A percentile compares a stretch with the other conserved stretches of the same genome.
phyloP scores from a whole-genome alignment of 2,888 invertebrate genomes.

The Oegoconia quadripuncta region DNA sequence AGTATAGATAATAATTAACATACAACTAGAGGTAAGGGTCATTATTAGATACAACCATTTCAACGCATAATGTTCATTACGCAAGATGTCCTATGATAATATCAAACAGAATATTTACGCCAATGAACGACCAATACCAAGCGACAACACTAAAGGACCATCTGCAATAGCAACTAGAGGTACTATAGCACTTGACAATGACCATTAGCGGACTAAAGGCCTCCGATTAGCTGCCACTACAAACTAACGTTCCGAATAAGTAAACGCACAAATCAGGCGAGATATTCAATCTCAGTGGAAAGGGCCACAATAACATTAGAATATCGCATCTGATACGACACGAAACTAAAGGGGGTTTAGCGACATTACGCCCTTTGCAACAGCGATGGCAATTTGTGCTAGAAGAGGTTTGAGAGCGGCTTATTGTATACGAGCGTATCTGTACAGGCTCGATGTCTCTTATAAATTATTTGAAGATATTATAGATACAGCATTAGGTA shows the following conservation, averaged over 20 bases:
- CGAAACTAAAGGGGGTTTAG: slow-evolving; percentile 53
- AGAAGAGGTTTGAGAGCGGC: slow-evolving; percentile 25
- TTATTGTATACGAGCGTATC: not conserved
- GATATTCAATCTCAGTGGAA: slow-evolving; percentile 67
- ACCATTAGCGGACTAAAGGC: slow-evolving; percentile 7
- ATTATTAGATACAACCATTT: too few species aligned
- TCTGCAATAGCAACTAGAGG: not conserved
- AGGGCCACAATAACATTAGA: slow-evolving; percentile 66
- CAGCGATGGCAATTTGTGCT: slow-evolving; percentile 22
- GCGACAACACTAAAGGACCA: too few species aligned
- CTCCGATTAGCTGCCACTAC: slow-evolving; percentile 3
- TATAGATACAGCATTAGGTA: too few species aligned
- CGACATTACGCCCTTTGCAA: slow-evolving; percentile 47
- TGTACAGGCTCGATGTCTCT: too few species aligned
- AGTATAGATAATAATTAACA: too few species aligned
- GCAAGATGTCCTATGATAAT: too few species aligned
- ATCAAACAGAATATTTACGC: too few species aligned
- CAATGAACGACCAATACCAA: too few species aligned
- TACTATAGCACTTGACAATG: slow-evolving; percentile 5
- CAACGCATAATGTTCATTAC: too few species aligned
- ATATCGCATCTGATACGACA: slow-evolving; percentile 58
- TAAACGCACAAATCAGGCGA: slow-evolving; percentile 58
- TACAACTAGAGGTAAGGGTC: too few species aligned
- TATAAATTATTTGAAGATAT: too few species aligned
- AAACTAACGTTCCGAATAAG: slow-evolving; percentile 5